Conservation (phyloP, 2,113 vertebrate species). For the Prolemur simus region DNA sequence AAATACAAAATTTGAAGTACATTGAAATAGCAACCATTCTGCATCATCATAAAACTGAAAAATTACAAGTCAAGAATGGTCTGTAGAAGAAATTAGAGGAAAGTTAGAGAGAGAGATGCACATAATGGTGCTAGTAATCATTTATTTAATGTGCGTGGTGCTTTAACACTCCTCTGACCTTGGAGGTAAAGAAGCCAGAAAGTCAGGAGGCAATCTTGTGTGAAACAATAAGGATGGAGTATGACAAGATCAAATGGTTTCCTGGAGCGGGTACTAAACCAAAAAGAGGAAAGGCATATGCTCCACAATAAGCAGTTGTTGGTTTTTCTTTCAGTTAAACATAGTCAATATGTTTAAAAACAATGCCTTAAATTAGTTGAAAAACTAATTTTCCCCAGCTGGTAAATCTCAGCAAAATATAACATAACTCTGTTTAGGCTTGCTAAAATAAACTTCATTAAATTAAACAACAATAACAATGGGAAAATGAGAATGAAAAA, state of each 20-base stretch:
- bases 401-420: neutral
- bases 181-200: neutral
- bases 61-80: neutral
- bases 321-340: neutral
- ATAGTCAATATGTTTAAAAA: neutral
- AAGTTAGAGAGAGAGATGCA: neutral
- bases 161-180: neutral
- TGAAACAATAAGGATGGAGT: neutral
- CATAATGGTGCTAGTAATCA: neutral
- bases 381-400: neutral
- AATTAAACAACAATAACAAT: neutral
- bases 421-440: neutral
- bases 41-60: neutral
- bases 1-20: neutral
- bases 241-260: neutral
- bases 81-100: neutral
- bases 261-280: neutral
- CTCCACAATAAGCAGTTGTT: neutral
- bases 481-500: constrained; percentile 51
- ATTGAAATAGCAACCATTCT: neutral
- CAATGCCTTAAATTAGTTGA: neutral
- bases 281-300: neutral
- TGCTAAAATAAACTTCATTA: neutral
- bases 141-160: neutral
- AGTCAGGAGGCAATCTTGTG: neutral